Evolutionary conservation across 2,113 vertebrate genomes (phyloP).

Genomic region (Cryptotis parvus): DNA sequence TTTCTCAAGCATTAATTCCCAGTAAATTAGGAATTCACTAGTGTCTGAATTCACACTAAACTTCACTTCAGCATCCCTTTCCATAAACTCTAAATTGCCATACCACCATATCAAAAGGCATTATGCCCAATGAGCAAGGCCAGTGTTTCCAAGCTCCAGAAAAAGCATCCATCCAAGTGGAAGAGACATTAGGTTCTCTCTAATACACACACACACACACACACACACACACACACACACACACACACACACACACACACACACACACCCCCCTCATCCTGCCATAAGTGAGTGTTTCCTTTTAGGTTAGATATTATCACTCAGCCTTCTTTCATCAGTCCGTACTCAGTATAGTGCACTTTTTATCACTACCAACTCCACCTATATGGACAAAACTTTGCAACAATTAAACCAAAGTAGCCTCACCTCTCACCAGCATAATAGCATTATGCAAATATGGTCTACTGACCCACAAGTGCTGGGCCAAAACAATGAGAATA

Average conservation of each 20-base stretch:
- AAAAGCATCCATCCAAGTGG: not conserved
- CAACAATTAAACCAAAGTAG: not conserved
- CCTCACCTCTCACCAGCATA: not conserved
- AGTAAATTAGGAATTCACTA: not conserved
- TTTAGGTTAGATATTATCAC: not conserved
- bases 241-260: too few species aligned
- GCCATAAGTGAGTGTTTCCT: not conserved
- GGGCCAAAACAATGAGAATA: not conserved
- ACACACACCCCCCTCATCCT: too few species aligned
- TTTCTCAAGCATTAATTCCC: not conserved
- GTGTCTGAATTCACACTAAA: not conserved
- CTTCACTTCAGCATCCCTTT: not conserved
- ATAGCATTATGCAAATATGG: not conserved
- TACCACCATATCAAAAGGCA: not conserved
- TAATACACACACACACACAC: not conserved
- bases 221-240: not conserved
- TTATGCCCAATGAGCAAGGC: not conserved
- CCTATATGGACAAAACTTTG: not conserved
- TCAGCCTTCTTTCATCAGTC: not conserved
- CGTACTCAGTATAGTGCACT: not conserved
- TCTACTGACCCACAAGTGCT: not conserved
- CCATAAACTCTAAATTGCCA: not conserved
- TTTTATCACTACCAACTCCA: not conserved
- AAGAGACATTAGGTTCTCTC: not conserved
- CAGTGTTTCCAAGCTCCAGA: not conserved